A percentile compares a stretch with the other conserved stretches of the same genome.
Evolutionary conservation across 2,888 invertebrate genomes (phyloP).

Genomic region (Tipula vernalis): DNA sequence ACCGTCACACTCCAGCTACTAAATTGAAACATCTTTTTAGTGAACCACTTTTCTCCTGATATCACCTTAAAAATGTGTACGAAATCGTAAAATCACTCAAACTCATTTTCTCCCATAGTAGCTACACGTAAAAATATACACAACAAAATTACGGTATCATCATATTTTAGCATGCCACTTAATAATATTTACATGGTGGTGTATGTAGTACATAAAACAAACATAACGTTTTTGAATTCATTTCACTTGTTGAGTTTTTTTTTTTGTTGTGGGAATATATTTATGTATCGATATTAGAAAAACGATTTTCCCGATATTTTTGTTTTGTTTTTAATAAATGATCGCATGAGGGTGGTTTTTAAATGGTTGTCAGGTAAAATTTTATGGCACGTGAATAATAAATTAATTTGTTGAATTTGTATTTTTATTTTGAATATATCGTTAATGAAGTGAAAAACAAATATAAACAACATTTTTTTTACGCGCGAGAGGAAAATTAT

Average conservation of each 20-base stretch:
- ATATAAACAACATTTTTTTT: background rate
- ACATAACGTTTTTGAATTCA: background rate
- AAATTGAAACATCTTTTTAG: background rate
- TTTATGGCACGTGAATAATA: background rate
- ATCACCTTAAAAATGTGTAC: background rate
- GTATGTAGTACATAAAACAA: background rate
- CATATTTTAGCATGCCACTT: background rate
- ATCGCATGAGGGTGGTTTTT: background rate
- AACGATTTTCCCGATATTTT: background rate
- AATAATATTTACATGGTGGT: background rate
- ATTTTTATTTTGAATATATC: background rate
- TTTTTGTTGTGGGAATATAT: background rate
- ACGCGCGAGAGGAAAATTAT: background rate
- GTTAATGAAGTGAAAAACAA: background rate
- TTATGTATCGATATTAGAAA: background rate
- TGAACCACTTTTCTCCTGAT: background rate
- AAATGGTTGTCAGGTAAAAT: background rate
- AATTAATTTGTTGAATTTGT: background rate
- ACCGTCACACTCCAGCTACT: background rate
- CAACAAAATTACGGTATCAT: background rate
- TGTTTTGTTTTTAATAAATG: background rate
- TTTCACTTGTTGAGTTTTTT: background rate
- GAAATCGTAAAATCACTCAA: background rate
- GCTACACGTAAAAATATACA: background rate
- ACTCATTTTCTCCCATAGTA: background rate